Evolutionary conservation across 1,140 invertebrate species (phyloP).

Genomic region (Neuroterus valhalla): DNA sequence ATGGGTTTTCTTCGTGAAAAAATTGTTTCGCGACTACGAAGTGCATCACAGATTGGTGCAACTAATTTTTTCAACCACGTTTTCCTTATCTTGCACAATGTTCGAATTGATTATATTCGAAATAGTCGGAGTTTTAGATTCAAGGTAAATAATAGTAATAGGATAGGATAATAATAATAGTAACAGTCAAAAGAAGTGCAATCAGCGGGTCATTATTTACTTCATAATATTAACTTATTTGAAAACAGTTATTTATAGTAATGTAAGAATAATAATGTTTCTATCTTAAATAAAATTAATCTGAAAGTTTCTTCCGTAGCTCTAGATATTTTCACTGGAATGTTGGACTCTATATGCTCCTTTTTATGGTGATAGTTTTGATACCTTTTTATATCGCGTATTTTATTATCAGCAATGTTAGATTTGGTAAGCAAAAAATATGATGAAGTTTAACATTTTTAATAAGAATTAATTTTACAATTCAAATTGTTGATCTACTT

Average conservation of each 20-base stretch:
- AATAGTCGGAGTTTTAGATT: slow-evolving; percentile 94
- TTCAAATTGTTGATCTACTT: slow-evolving; percentile 31
- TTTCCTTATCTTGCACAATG: slow-evolving; percentile 98
- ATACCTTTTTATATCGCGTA: slow-evolving; percentile 99
- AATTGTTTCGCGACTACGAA: slow-evolving; percentile 98
- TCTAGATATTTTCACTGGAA: slow-evolving; percentile 98
- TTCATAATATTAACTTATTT: too few relatives aligned
- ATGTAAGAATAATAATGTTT: too few relatives aligned
- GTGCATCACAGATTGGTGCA: slow-evolving; percentile 95
- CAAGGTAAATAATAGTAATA: slow-evolving; percentile 75
- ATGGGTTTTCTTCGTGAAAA: slow-evolving; percentile 99
- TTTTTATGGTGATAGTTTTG: slow-evolving; percentile 96
- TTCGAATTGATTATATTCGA: slow-evolving; percentile 99
- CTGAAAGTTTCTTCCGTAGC: slow-evolving; percentile 93
- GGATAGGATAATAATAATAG: too few relatives aligned
- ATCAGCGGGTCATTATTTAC: too few relatives aligned
- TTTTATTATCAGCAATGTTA: slow-evolving; percentile 93
- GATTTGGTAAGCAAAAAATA: slow-evolving; percentile 82
- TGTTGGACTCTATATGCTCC: slow-evolving; percentile 90
- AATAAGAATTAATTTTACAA: slow-evolving; percentile 40
- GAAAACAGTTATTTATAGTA: too few relatives aligned
- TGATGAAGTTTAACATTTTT: slow-evolving; percentile 30
- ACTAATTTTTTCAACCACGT: slow-evolving; percentile 97
- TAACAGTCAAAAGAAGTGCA: too few relatives aligned
- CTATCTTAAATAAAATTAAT: slow-evolving; percentile 62